These are phyloP conservation scores for Mimachlamys varia DNA, from an alignment of 2,888 invertebrate genomes.

Conservation along the genomic window DNA sequence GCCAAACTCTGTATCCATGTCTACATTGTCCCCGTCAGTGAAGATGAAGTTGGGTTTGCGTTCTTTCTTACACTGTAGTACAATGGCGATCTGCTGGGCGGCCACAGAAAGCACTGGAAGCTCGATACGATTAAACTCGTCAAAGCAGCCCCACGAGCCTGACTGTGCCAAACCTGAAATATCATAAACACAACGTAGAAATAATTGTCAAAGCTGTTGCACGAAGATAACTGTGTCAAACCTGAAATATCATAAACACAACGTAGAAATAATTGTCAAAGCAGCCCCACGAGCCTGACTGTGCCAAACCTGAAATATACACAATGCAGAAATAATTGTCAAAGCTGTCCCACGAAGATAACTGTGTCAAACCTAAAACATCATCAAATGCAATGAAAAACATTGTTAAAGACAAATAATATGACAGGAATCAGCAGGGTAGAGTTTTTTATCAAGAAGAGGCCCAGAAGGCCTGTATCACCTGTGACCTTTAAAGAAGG, in stretches of 20 bases:
- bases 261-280: background rate
- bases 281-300: background rate
- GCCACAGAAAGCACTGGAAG: conserved; percentile 96
- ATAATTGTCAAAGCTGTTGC: background rate
- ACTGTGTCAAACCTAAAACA: no score
- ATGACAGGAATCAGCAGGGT: no score
- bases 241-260: background rate
- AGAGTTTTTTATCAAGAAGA: no score
- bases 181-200: background rate
- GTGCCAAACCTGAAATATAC: background rate
- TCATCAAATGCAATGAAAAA: background rate
- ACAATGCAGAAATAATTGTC: background rate
- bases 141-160: conserved; percentile 98
- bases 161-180: conserved; percentile 92
- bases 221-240: background rate
- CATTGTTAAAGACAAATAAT: no score
- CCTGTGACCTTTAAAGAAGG: no score
- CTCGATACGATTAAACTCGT: conserved; percentile 97
- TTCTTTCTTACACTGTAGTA: conserved; percentile 94
- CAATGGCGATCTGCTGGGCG: conserved; percentile 97
- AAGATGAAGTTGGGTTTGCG: conserved; percentile 94
- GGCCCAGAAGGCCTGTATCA: no score
- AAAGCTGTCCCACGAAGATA: background rate
- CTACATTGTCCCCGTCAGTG: conserved; percentile 96
- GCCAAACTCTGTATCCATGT: conserved; percentile 97